A percentile compares a stretch with the other conserved stretches of the same genome.
These are phyloP conservation scores for Pseudorasbora parva DNA, from an alignment of 2,113 vertebrate genomes.

Conservation along the genomic window DNA sequence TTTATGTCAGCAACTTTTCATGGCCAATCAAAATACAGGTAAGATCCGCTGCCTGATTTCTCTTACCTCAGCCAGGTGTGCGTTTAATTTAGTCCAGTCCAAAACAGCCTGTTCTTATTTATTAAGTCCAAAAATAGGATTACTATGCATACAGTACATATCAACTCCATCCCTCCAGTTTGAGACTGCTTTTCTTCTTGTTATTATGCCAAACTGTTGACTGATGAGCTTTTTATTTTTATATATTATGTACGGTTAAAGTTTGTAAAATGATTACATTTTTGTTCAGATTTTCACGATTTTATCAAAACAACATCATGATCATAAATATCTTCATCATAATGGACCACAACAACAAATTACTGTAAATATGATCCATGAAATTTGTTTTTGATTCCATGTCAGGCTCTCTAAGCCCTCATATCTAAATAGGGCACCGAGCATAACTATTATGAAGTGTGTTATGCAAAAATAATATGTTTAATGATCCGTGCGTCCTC, in stretches of 20 bases:
- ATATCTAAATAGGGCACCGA: constrained; percentile 48
- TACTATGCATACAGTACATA: neutral
- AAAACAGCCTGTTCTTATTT: neutral
- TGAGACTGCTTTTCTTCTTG: neutral
- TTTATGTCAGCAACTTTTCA: constrained; percentile 98
- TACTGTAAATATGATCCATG: constrained; percentile 26
- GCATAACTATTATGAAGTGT: constrained; percentile 65
- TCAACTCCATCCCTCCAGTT: neutral
- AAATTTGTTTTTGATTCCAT: constrained; percentile 32
- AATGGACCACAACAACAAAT: neutral
- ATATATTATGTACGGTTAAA: neutral
- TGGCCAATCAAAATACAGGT: constrained; percentile 99
- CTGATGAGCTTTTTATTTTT: constrained; percentile 12
- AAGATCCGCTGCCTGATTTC: constrained; percentile 58
- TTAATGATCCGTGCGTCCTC: constrained; percentile 71
- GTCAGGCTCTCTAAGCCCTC: constrained; percentile 46
- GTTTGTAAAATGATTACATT: neutral
- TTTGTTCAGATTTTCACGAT: neutral
- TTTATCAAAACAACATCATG: constrained; percentile 11
- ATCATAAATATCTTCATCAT: constrained; percentile 21
- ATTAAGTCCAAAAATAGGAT: neutral
- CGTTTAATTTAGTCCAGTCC: neutral
- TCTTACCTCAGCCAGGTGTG: neutral
- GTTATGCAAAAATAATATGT: constrained; percentile 65
- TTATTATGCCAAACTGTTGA: neutral